These are phyloP conservation scores for Neostethus bicornis DNA, from an alignment of 2,797 vertebrate genomes.

Conservation along the genomic window DNA sequence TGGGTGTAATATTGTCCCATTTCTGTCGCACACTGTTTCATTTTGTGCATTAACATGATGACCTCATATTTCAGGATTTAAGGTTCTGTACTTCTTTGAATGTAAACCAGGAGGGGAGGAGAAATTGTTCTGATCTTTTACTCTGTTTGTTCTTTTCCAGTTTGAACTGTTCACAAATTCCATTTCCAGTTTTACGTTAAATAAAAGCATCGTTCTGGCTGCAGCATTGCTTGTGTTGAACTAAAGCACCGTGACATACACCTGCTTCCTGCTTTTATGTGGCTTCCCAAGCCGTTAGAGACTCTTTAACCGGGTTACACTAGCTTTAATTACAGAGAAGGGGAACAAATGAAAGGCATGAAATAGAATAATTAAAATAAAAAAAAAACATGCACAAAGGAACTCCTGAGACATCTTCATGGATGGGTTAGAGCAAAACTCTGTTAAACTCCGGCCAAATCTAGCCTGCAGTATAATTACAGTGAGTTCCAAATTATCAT, in stretches of 20 bases:
- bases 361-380: background rate
- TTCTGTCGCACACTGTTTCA: background rate
- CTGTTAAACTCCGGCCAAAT: too few species aligned
- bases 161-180: background rate
- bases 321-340: background rate
- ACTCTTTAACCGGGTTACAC: background rate
- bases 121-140: background rate
- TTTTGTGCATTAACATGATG: background rate
- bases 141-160: too few species aligned
- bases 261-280: background rate
- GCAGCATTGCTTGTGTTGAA: background rate
- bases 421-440: too few species aligned
- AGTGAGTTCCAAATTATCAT: too few species aligned
- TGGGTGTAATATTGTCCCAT: background rate
- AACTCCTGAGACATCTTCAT: background rate
- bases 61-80: background rate
- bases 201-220: background rate
- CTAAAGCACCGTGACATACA: rapidly evolving
- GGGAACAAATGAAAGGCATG: background rate
- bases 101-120: background rate
- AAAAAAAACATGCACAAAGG: background rate
- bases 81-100: background rate
- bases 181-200: background rate
- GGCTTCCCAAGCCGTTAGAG: background rate
- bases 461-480: too few species aligned